Conservation (phyloP, 1,140 invertebrate genomes). For the Lordiphosa mommai region DNA sequence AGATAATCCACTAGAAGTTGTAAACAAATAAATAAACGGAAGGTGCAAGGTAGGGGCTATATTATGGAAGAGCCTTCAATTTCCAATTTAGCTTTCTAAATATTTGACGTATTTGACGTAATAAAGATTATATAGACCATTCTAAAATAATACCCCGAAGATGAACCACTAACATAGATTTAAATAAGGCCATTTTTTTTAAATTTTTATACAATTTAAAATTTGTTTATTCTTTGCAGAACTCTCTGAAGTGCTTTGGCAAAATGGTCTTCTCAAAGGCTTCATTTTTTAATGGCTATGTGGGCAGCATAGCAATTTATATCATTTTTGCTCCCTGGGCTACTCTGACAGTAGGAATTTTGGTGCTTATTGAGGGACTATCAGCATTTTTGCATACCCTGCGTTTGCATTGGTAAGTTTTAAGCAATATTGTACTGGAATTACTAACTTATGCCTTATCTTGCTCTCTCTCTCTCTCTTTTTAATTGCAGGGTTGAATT, state of each 20-base stretch:
- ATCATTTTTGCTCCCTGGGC: slow-evolving; percentile 92
- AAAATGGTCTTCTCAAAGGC: slow-evolving; percentile 85
- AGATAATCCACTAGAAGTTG: too few species aligned
- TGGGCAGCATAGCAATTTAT: slow-evolving; percentile 82
- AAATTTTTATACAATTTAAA: background rate
- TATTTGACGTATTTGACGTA: too few species aligned
- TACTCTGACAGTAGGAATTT: slow-evolving; percentile 92
- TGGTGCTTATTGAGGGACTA: slow-evolving; percentile 98
- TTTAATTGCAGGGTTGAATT: slow-evolving; percentile 92
- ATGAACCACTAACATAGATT: too few species aligned
- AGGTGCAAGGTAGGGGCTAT: too few species aligned
- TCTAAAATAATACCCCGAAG: too few species aligned
- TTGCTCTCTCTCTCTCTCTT: background rate
- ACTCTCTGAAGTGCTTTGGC: slow-evolving; percentile 94
- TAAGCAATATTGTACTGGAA: slow-evolving; percentile 78
- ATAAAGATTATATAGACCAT: too few species aligned
- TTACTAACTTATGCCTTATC: slow-evolving; percentile 81
- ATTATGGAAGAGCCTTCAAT: too few species aligned
- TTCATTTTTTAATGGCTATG: slow-evolving; percentile 29
- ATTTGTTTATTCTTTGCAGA: slow-evolving; percentile 81
- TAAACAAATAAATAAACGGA: too few species aligned
- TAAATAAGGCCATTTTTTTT: too few species aligned
- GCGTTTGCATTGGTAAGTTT: slow-evolving; percentile 96
- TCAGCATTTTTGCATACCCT: slow-evolving; percentile 99
- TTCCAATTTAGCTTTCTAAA: too few species aligned